Base-by-base conservation (phyloP, 2,113 vertebrate species). In the Sceloporus tristichus region DNA sequence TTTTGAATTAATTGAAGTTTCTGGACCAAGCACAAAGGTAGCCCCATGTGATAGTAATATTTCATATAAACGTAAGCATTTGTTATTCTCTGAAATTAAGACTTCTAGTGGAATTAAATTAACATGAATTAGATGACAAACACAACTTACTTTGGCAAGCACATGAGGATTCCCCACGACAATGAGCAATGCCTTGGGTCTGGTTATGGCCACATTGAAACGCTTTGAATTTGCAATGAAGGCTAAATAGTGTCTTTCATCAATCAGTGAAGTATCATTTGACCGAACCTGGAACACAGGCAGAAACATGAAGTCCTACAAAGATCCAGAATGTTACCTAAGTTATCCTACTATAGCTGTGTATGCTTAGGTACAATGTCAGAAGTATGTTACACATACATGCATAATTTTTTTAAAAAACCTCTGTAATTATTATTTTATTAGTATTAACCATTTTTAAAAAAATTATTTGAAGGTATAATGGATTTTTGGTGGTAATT, bases 131-230 rank as follows among this genome's bases (percentile, higher is more conserved):
- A 93, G 19, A 81, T 8, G 75, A 0, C 78, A 90, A 0, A 0
- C 13, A 86, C 87, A n/a, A 81, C 93, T 93, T 94, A 99, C 99
- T 95, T 94, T 97, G 62, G 97, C 95, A 18, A 99, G 98, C 79
- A 99, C 71, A 0, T 99, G 98, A 25, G 98, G 98, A 93, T 99
- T 99, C 88, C 98, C 99, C 59, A 99, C 91, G 0, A 99, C 88
- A 14, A 99, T 91, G 81, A 99, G 97, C 94, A 99, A 95, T 83
- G 98, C 99, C 95, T 98, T 99, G 79, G 98, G 90, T 88, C 98
- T 97, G 16, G 98, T 99, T 94, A 99, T 89, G 8, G 98, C 98
- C 40, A 99, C 98, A 0, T 99, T 99, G 93, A 99, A 99, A 88
- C 98, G 98, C 91, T 99, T 99, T 3, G 98, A 97, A 92, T 98